Percentiles rank a stretch among this genome's conserved stretches.
Evolutionary conservation across 2,797 vertebrate species (phyloP).

Genomic region (Ceyx erithaca): DNA sequence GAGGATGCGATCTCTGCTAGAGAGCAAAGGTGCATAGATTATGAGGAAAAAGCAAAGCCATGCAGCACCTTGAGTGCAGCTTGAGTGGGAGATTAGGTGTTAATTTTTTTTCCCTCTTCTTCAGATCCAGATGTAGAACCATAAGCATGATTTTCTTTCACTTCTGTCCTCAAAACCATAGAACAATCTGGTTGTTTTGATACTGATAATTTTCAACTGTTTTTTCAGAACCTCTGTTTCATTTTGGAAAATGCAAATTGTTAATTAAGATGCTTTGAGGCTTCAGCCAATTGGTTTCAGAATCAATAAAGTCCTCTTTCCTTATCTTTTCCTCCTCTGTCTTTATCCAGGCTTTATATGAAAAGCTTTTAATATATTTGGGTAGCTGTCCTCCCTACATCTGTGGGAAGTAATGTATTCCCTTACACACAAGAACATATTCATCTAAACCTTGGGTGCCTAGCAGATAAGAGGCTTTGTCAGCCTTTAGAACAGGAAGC

Average conservation of each 20-base stretch:
- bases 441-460: neutral
- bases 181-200: neutral
- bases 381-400: neutral
- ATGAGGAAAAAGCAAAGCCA: neutral
- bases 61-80: neutral
- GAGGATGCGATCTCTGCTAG: neutral
- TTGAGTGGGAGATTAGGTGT: neutral
- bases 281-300: neutral
- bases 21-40: neutral
- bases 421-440: neutral
- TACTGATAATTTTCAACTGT: neutral
- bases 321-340: neutral
- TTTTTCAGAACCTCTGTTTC: neutral
- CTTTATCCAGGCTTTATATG: neutral
- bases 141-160: neutral
- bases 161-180: neutral
- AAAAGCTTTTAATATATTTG: neutral
- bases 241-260: neutral
- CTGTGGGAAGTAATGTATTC: neutral
- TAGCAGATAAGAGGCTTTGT: neutral
- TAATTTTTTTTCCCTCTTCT: neutral
- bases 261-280: neutral
- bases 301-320: neutral
- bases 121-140: neutral
- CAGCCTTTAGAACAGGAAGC: neutral